Evolutionary conservation across 2,113 vertebrate species (phyloP).

Genomic region (Zootoca vivipara): DNA sequence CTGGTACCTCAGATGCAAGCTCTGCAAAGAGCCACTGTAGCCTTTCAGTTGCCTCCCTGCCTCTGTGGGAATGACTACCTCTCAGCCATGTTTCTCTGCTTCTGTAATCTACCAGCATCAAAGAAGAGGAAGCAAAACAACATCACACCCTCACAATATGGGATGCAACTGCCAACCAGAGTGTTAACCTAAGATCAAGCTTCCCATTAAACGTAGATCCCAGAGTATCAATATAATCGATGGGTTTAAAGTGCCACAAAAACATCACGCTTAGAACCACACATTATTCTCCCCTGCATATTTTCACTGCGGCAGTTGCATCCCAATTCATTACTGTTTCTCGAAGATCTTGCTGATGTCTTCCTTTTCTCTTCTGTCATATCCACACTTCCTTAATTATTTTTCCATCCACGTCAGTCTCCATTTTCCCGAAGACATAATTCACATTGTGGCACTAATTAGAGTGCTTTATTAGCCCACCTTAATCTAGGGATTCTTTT

Average conservation of each 20-base stretch:
- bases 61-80: not conserved
- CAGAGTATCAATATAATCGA: not conserved
- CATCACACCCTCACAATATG: too few species aligned
- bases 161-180: not conserved
- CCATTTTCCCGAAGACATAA: not conserved
- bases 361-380: not conserved
- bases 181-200: not conserved
- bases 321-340: not conserved
- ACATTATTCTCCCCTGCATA: not conserved
- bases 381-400: not conserved
- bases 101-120: not conserved
- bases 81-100: not conserved
- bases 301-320: not conserved
- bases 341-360: not conserved
- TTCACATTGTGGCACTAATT: not conserved
- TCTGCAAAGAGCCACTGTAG: not conserved
- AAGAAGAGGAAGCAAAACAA: not conserved
- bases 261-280: not conserved
- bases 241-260: not conserved
- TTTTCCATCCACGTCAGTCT: not conserved
- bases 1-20: not conserved
- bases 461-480: not conserved
- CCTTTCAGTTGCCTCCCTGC: not conserved
- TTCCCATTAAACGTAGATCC: not conserved
- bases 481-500: not conserved